These are phyloP conservation scores for Chitala chitala DNA, from an alignment of 2,113 vertebrate genomes.

Conservation along the genomic window DNA sequence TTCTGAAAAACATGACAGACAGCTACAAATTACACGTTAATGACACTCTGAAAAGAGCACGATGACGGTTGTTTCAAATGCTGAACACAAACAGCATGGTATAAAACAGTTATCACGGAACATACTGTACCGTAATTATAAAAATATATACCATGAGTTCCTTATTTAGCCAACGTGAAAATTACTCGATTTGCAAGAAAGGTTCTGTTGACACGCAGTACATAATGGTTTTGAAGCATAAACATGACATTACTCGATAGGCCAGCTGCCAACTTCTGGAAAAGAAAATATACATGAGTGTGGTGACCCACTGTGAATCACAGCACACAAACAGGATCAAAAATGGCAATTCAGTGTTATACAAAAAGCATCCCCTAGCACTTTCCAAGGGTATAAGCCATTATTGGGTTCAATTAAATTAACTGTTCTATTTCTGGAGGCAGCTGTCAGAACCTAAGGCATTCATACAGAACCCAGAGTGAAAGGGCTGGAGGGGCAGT, in stretches of 20 bases:
- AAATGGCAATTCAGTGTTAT: background rate
- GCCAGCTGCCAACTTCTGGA: background rate
- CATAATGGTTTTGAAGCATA: background rate
- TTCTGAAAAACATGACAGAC: too few species aligned
- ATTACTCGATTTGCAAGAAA: too few species aligned
- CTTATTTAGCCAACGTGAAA: constrained; percentile 1
- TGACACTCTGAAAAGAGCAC: background rate
- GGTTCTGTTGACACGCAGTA: background rate
- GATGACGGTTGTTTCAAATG: background rate
- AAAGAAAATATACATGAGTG: background rate
- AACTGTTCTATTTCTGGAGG: too few species aligned
- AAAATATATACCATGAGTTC: background rate
- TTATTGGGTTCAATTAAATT: background rate
- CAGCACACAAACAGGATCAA: background rate
- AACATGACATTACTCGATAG: background rate
- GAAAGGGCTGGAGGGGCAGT: too few species aligned
- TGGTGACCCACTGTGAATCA: background rate
- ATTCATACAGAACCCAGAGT: too few species aligned
- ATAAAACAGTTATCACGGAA: background rate
- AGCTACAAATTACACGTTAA: too few species aligned
- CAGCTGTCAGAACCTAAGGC: too few species aligned
- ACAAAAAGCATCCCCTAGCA: background rate
- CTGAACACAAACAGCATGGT: background rate
- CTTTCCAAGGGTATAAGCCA: background rate
- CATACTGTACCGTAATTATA: background rate